These are phyloP conservation scores for Achroia grisella DNA, from an alignment of 1,140 invertebrate genomes.

Conservation along the genomic window DNA sequence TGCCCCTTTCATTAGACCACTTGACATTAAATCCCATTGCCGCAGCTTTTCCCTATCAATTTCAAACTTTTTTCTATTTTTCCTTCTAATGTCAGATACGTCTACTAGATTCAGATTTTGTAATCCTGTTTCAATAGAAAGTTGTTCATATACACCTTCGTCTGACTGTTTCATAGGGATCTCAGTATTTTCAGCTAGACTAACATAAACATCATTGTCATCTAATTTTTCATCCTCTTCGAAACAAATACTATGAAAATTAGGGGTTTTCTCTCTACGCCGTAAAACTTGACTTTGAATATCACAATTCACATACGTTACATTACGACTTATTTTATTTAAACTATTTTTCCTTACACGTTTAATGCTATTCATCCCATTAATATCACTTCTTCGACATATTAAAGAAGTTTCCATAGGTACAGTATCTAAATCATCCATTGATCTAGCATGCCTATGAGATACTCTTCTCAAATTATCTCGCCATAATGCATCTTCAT, in stretches of 20 bases:
- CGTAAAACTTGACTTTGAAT: conserved; percentile 58
- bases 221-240: conserved; percentile 44
- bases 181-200: conserved; percentile 62
- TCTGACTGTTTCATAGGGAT: conserved; percentile 29
- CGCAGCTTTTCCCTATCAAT: conserved; percentile 89
- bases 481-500: conserved; percentile 86
- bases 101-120: conserved; percentile 9
- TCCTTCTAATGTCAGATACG: neutral
- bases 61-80: conserved; percentile 71
- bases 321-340: conserved; percentile 76
- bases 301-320: conserved; percentile 84
- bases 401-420: conserved; percentile 35
- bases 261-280: conserved; percentile 23
- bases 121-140: conserved; percentile 38
- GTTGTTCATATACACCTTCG: conserved; percentile 70
- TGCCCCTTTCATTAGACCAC: conserved; percentile 76
- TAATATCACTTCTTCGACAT: conserved; percentile 35
- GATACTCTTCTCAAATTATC: conserved; percentile 85
- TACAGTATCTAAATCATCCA: conserved; percentile 84
- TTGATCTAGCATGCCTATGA: conserved; percentile 84
- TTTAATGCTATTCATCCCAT: conserved; percentile 61
- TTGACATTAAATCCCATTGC: conserved; percentile 91
- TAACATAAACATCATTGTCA: conserved; percentile 77
- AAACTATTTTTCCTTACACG: conserved; percentile 40
- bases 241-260: conserved; percentile 19